Percentiles rank a stretch among this genome's conserved stretches.
phyloP scores from a whole-genome alignment of 2,888 invertebrate genomes.

The Himalopsyche kuldschensis region DNA sequence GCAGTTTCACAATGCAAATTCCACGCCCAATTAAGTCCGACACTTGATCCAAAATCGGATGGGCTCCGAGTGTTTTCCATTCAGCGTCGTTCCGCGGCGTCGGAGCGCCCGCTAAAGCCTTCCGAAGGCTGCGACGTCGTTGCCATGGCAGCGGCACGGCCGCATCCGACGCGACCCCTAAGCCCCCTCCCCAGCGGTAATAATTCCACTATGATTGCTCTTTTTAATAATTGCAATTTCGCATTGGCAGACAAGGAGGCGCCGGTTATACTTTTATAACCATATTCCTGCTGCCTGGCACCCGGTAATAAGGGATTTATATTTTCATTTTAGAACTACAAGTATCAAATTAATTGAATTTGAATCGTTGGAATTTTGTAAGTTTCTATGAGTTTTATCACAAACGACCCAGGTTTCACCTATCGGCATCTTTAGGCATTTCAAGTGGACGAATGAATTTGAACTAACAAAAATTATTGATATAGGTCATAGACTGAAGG shows the following conservation, averaged over 20 bases:
- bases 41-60: background rate
- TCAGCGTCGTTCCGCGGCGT: background rate
- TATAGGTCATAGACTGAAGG: too few relatives aligned
- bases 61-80: background rate
- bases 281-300: too few relatives aligned
- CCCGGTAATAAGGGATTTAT: too few relatives aligned
- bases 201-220: background rate
- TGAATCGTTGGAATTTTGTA: too few relatives aligned
- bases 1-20: background rate
- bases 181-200: background rate
- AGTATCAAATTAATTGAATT: too few relatives aligned
- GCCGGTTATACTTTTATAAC: background rate
- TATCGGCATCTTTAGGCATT: too few relatives aligned
- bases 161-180: background rate
- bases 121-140: background rate
- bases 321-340: too few relatives aligned
- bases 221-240: background rate
- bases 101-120: background rate
- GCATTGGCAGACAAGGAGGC: background rate
- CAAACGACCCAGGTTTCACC: too few relatives aligned
- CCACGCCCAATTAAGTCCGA: background rate
- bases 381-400: too few relatives aligned
- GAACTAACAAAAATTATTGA: too few relatives aligned
- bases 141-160: slow-evolving; percentile 1
- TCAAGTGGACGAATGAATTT: too few relatives aligned